Evolutionary conservation across 2,113 vertebrate genomes (phyloP).

Genomic region (Empidonax alnorum): DNA sequence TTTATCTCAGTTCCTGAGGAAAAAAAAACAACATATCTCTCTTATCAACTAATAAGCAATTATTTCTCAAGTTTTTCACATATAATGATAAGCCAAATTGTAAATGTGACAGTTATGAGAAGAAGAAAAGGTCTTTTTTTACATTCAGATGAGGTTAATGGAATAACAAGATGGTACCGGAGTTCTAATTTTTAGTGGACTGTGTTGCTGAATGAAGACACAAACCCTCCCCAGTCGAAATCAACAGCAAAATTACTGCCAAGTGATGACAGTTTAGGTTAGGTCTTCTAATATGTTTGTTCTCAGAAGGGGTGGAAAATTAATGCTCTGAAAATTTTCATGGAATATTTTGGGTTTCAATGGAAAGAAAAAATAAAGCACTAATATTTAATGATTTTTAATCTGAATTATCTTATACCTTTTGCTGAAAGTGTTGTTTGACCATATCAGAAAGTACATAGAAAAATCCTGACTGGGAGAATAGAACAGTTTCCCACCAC

Average conservation of each 20-base stretch:
- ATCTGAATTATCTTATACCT: background rate
- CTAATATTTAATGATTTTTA: background rate
- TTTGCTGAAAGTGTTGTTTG: background rate
- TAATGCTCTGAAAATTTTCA: background rate
- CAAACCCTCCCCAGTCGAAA: background rate
- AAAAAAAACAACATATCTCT: background rate
- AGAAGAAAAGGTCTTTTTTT: background rate
- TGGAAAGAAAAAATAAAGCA: background rate
- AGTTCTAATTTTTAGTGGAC: background rate
- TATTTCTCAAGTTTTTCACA: background rate
- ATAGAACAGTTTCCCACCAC: background rate
- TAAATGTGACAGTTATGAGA: background rate
- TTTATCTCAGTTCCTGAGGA: background rate
- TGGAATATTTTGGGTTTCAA: background rate
- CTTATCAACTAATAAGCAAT: background rate
- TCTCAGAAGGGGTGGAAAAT: background rate
- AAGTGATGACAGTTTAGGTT: background rate
- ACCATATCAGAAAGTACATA: background rate
- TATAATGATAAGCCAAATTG: background rate
- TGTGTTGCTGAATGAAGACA: background rate
- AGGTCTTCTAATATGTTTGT: background rate
- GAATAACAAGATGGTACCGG: background rate
- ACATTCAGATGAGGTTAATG: accelerated
- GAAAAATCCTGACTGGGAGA: background rate
- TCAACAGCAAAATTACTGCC: background rate